phyloP scores from a whole-genome alignment of 2,888 invertebrate species.

The Hipparchia sbordonii region DNA sequence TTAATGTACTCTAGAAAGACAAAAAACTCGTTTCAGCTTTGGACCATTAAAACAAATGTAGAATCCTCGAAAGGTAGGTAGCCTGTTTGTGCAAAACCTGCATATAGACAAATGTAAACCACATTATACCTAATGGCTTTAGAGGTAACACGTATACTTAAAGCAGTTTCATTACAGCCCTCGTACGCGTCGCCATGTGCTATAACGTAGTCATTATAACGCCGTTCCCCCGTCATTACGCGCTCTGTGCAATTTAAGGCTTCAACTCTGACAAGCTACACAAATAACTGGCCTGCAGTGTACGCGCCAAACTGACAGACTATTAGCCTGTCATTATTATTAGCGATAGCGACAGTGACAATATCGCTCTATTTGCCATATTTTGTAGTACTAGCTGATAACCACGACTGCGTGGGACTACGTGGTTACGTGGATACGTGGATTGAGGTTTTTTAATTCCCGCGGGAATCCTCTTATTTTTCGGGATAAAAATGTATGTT shows the following conservation, averaged over 20 bases:
- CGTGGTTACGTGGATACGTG: too few relatives aligned
- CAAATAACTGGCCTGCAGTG: constrained; percentile 12
- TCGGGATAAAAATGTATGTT: too few relatives aligned
- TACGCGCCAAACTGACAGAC: constrained; percentile 7
- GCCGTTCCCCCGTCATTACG: constrained; percentile 47
- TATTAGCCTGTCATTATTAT: neutral
- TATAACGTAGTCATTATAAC: constrained; percentile 41
- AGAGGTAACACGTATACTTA: neutral
- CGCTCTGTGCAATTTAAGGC: constrained; percentile 44
- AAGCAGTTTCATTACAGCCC: neutral
- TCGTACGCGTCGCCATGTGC: constrained; percentile 21
- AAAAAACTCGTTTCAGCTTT: too few relatives aligned
- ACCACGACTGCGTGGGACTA: too few relatives aligned
- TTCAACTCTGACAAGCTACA: constrained; percentile 43
- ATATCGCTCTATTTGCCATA: neutral
- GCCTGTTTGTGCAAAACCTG: too few relatives aligned
- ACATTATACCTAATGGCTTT: neutral
- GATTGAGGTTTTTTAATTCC: too few relatives aligned
- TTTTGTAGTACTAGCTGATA: too few relatives aligned
- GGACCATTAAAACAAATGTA: too few relatives aligned
- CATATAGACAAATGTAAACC: neutral
- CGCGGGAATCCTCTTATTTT: too few relatives aligned
- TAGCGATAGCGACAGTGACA: neutral
- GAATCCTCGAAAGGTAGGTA: too few relatives aligned
- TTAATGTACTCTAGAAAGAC: too few relatives aligned